phyloP scores from a whole-genome alignment of 64 coral and sea anemone species.

The Cladopsammia gracilis region DNA sequence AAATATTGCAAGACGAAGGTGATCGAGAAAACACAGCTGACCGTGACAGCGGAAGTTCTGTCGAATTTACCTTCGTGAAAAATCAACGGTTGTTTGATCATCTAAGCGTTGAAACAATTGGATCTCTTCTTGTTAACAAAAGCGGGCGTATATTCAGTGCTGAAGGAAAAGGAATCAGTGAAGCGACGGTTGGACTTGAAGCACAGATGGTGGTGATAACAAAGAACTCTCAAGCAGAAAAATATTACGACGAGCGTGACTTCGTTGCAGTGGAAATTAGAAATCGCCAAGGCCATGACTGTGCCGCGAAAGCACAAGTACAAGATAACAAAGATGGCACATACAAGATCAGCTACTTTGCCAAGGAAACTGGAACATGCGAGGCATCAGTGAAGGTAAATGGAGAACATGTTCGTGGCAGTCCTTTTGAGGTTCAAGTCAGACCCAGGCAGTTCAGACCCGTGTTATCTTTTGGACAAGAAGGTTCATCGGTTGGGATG shows the following conservation, averaged over 20 bases:
- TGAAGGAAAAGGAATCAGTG: background rate
- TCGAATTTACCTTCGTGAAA: background rate
- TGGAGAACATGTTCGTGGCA: background rate
- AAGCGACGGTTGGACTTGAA: background rate
- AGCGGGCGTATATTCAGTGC: background rate
- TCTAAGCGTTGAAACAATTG: background rate
- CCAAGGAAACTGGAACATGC: background rate
- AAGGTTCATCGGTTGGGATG: background rate
- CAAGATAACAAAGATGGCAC: constrained; percentile 4
- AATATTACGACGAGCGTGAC: background rate
- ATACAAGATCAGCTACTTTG: background rate
- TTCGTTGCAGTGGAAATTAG: background rate
- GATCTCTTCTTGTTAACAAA: background rate
- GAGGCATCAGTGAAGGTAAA: background rate
- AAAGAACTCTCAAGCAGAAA: background rate
- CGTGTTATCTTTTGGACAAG: background rate
- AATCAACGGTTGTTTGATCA: background rate
- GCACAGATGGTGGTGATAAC: background rate
- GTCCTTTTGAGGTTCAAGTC: background rate
- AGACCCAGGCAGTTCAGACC: background rate
- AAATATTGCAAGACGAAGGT: background rate
- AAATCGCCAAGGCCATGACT: constrained; percentile 3
- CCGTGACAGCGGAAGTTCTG: background rate
- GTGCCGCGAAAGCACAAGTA: background rate
- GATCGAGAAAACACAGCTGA: background rate